Evolutionary conservation across 1,140 invertebrate species (phyloP), one percentile per base, ranked within the genome.

Genomic region (Drosophila littoralis): DNA sequence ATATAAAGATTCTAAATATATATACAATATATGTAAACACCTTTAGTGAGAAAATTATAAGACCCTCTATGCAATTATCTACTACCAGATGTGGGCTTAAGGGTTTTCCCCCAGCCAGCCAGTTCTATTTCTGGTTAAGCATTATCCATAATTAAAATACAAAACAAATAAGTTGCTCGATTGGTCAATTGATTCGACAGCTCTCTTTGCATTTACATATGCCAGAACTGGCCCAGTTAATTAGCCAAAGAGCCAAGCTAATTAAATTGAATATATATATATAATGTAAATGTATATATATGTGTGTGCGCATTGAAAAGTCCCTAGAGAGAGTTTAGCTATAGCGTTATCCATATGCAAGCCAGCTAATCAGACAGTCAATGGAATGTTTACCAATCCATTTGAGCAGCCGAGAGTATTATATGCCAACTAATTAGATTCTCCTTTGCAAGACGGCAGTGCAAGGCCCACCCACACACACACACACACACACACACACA

Each of bases 341-440:
- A 28, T 28, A 28, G 4, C 59, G 42, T 48, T 75, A 74, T 75
- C 58, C 46, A 52, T 70, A 60, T 42, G 45, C 22, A 52, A 7
- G 45, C 51, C 52, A 67, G 81, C 61, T 79, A 71, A 82, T 77
- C 73, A 54, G 55, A 57, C 67, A 48, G 59, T 59, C 43, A 45
- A 67, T 45, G 40, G 51, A 46, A 59, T 86, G 76, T 88, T 86
- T 88, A 81, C 79, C 65, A 81, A 86, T 73, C 83, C 78, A 86
- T 84, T 83, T 77, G 57, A 59, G 68, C 68, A 54, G 55, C 64
- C 59, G 22, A 28, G 22, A 28, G 22, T 32, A 64, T 65, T 80
- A 57, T 45, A 50, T 72, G 77, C 35, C 64, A 82, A 63, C 83
- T 86, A 86, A 86, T 86, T 86, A 88, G 77, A 78, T 67, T 17